These are phyloP conservation scores for Agonopterix alstromeriana DNA, from an alignment of 2,888 invertebrate genomes.

Conservation along the genomic window DNA sequence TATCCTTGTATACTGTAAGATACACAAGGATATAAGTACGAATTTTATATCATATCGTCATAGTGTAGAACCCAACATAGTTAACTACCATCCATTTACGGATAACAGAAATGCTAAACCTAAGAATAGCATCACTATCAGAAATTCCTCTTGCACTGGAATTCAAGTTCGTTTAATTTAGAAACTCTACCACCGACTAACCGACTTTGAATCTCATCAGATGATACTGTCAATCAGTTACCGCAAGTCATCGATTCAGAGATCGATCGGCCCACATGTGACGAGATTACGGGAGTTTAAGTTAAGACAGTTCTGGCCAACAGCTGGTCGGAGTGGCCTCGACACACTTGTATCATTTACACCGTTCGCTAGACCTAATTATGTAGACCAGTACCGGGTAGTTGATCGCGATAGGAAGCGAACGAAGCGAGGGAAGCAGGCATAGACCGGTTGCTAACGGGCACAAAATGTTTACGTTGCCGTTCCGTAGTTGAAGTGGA, in stretches of 20 bases:
- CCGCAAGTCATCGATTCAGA: neutral
- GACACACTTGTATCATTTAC: slow-evolving; percentile 52
- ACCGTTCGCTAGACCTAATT: slow-evolving; percentile 49
- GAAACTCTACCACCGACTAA: too few species aligned
- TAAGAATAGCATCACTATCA: too few species aligned
- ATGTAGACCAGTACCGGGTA: slow-evolving; percentile 21
- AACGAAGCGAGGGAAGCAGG: slow-evolving; percentile 28
- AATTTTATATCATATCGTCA: too few species aligned
- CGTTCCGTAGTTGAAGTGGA: neutral
- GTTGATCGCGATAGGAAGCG: slow-evolving; percentile 49
- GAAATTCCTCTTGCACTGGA: too few species aligned
- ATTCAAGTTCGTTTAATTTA: too few species aligned
- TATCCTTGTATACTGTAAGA: too few species aligned
- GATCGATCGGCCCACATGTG: slow-evolving; percentile 9
- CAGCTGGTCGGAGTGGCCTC: slow-evolving; percentile 38
- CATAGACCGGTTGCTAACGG: slow-evolving; percentile 42
- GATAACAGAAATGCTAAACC: too few species aligned
- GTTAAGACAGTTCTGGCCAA: slow-evolving; percentile 6
- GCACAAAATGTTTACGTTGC: slow-evolving; percentile 4
- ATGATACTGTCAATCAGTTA: neutral
- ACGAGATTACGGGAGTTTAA: slow-evolving; percentile 6
- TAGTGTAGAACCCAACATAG: too few species aligned
- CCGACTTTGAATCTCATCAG: neutral
- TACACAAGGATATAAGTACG: too few species aligned
- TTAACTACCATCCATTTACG: too few species aligned